Base-by-base conservation (phyloP, 2,797 vertebrate species). In the Megaceryle alcyon region DNA sequence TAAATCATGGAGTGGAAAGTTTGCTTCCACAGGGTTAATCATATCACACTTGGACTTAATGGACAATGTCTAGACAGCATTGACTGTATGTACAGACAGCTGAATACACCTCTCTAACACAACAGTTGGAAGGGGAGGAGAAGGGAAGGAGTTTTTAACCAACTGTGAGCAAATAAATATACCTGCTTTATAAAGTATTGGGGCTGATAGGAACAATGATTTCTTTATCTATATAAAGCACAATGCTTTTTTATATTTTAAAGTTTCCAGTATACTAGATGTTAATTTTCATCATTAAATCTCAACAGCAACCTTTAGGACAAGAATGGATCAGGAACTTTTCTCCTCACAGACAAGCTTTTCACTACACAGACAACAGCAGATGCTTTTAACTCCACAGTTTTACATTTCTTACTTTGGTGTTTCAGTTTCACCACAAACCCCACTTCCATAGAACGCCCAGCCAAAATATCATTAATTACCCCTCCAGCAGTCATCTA, bases 371-470 rank as follows among this genome's bases (percentile, higher is more conserved):
- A 65, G 33, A 78, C 7, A 90, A 44, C 8, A 49, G 31, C 18
- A 81, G 72, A 80, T 57, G 9, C 28, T 56, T 79, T 57, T 71
- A 82, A 61, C 26, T 60, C 29, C 66, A 63, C 16, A 57, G 4
- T 48, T 88, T 82, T 44, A 72, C 20, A 22, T 87, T 77, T 75
- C 35, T 61, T 46, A 35, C 39, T 46, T 84, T 3, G 0, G 10
- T 44, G 35, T 6, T 88, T 60, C 68, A 41, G 81, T 83, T 86
- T 79, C 29, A 56, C 54, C 73, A 68, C 77, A 92, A 94, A 68
- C 37, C 39, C 61, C 31, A 49, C 7, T 48, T 86, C 53, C 64
- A 23, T 29, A 84, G 82, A 86, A 20, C 51, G 14, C 28, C 51
- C 31, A 61, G 54, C 4, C 48, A 82, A 87, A 94, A 61, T 10